phyloP scores from a whole-genome alignment of 2,113 vertebrate species.

The Microtus ochrogaster region DNA sequence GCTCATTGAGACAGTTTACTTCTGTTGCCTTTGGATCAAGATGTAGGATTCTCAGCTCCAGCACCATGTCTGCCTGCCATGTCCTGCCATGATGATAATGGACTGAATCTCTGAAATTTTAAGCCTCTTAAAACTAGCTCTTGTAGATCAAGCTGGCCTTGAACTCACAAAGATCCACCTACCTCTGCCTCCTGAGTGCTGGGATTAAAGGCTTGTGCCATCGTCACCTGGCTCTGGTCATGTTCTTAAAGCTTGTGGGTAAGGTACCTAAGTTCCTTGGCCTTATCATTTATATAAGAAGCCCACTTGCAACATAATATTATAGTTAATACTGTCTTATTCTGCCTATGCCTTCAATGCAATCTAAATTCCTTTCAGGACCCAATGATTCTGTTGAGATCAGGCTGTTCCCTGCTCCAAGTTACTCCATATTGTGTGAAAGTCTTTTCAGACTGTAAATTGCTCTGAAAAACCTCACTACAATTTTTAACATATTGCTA shows the following conservation, averaged over 20 bases:
- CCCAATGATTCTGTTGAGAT: not conserved
- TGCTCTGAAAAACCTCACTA: not conserved
- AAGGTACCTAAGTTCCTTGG: not conserved
- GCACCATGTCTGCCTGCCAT: not conserved
- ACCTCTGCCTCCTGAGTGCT: too few species aligned
- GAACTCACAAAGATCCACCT: too few species aligned
- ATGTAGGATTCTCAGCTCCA: not conserved
- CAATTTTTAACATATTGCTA: not conserved
- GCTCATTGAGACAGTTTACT: not conserved
- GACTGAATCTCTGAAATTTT: not conserved
- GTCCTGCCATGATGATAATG: too few species aligned
- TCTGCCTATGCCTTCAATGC: not conserved
- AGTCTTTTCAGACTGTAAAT: not conserved
- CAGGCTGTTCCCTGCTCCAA: not conserved
- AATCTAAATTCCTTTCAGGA: not conserved
- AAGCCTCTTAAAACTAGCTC: not conserved
- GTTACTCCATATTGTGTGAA: not conserved
- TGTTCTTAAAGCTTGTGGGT: not conserved
- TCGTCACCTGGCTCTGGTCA: too few species aligned
- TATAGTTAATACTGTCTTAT: not conserved
- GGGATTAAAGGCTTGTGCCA: too few species aligned
- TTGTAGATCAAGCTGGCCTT: too few species aligned
- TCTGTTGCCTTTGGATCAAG: not conserved
- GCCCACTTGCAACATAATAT: not conserved
- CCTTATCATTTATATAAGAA: not conserved